Evolutionary conservation across 2,888 invertebrate genomes (phyloP), one percentile per base, ranked within the genome.

Genomic region (Lochmaea capreae): DNA sequence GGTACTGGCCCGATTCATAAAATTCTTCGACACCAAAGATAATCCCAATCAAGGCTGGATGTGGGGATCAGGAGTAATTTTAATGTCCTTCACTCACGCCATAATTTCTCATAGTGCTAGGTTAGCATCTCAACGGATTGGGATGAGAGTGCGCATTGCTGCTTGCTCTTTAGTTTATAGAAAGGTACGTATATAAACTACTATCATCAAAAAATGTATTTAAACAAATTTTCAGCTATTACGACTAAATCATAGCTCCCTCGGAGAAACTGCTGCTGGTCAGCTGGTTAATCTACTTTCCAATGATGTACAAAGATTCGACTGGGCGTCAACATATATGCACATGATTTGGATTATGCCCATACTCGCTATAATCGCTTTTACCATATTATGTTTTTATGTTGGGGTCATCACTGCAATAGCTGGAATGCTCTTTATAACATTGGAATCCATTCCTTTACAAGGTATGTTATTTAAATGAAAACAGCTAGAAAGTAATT

Each of bases 281-380:
- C 93, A 95, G 86, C 91, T 96, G 81, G 92, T 96, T 58, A 96
- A 96, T 85, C 86, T 96, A 70, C 89, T 96, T 87, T 95, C 95
- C 0, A 96, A 95, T 81, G 96, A 96, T 84, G 95, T 96, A 3
- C 92, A 92, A 81, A 90, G 95, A 76, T 95, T 96, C 84, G 96
- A 96, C 83, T 86, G 92, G 85, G 90, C 92, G 33, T 90, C 92
- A 26, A 81, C 91, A 65, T 92, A 91, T 83, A 86, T 95, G n/a
- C 94, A 95, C 86, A 95, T 92, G 84, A 86, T 95, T 62, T 94
- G 95, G 94, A 91, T 95, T 68, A 93, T 93, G 88, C 95, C 95
- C 0, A 88, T 95, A 14, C 92, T 94, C 81, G 91, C 92, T 10
- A 87, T 91, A 0, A 90, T 93, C 49, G 90, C 91, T 14, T 88